phyloP scores from a whole-genome alignment of 2,797 vertebrate genomes.

The Pseudochaenichthys georgianus region DNA sequence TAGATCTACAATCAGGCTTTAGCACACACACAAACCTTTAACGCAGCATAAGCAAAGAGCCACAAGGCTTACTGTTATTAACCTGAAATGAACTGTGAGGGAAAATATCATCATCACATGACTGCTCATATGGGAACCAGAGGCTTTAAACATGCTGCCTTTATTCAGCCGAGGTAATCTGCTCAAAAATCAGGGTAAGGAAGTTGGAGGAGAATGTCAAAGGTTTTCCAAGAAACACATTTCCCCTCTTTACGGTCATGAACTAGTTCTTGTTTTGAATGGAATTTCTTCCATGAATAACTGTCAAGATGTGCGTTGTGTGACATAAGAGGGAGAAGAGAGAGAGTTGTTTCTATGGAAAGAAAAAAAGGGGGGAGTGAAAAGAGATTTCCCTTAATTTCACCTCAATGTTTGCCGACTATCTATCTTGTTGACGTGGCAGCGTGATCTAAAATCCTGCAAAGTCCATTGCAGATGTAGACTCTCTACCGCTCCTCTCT shows the following conservation, averaged over 20 bases:
- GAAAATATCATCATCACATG: conserved; percentile 33
- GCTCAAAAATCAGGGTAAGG: conserved; percentile 50
- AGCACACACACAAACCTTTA: not conserved
- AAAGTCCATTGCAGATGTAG: conserved; percentile 82
- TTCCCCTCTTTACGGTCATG: conserved; percentile 32
- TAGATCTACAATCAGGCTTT: not conserved
- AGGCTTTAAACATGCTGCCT: conserved; percentile 36
- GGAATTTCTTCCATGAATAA: conserved; percentile 36
- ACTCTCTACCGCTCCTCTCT: conserved; percentile 52
- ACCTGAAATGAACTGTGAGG: conserved; percentile 50
- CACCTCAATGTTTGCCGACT: conserved; percentile 53
- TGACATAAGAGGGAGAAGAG: conserved; percentile 18
- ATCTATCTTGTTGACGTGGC: conserved; percentile 83
- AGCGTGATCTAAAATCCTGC: conserved; percentile 67
- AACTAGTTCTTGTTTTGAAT: conserved; percentile 50
- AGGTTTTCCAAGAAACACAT: conserved; percentile 38
- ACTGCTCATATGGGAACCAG: conserved; percentile 32
- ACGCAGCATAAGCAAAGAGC: conserved; percentile 16
- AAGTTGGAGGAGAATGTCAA: conserved; percentile 49
- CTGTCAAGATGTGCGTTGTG: conserved; percentile 31
- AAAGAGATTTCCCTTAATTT: conserved; percentile 33
- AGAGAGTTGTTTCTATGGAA: conserved; percentile 31
- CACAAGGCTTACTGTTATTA: conserved; percentile 12
- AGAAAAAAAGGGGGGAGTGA: conserved; percentile 1
- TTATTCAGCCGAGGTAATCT: conserved; percentile 40